Base-by-base conservation (phyloP, 1,140 invertebrate species). In the Acromyrmex charruanus region DNA sequence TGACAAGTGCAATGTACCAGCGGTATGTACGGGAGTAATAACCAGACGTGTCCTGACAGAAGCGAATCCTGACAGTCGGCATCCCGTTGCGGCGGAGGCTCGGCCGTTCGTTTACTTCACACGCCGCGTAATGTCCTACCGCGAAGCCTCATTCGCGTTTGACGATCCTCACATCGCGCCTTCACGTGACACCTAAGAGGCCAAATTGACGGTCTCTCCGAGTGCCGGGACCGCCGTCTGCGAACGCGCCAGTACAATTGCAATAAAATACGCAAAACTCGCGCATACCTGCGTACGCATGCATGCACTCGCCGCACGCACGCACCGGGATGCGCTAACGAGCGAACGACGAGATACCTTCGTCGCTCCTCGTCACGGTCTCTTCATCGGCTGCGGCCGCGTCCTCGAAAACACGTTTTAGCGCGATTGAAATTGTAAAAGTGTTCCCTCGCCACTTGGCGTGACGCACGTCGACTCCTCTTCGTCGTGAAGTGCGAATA, bases 141-240 rank as follows among this genome's bases (percentile, higher is more conserved):
- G 71, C 82, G 72, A 59, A 53, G 35, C 12, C 28, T 39, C 68
- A 77, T 69, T 51, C 71, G 49, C 69, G 72, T 88, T 86, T 80
- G 84, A 84, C 53, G 87, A 88, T 88, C 59, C 87, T 74, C 86
- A 28, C 44, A 44, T 74, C 49, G 68, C 59, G 55, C 84, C 71
- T 89, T 61, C 51, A 21, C 21, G 85, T 69, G 68, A 71, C 77
- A 58, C 65, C 53, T 79, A 69, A 58, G 51, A 61, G 69, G 51
- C 55, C 28, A 87, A 79, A 89, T 87, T 79, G 69, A 69, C 65
- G 65, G 72, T 79, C 75, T 77, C 75, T 35, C 55, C 53, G 31
- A 58, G 72, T 21, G 53, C 31, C 14, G 1, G 53, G 39, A 14
- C 58, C 58, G 58, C 39, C 53, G 74, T 44, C 74, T 77, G 21